Evolutionary conservation across 2,888 invertebrate genomes (phyloP).

Genomic region (Himalopsyche japonica): DNA sequence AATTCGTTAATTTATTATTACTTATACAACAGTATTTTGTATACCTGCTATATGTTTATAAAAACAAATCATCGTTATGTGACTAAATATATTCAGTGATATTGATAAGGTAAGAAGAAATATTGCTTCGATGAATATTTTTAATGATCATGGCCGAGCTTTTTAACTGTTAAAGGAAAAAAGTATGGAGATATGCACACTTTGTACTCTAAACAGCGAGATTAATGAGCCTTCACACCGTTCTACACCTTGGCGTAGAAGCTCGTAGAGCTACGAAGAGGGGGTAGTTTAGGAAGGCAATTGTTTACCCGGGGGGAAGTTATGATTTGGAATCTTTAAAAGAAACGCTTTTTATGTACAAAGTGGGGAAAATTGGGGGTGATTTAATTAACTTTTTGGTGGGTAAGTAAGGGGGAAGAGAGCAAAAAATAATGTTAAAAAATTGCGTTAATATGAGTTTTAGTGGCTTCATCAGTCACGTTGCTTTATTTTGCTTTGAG

Average conservation of each 20-base stretch:
- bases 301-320: slow-evolving; percentile 7
- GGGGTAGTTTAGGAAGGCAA: background rate
- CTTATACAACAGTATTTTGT: too few relatives aligned
- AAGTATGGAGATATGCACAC: background rate
- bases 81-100: background rate
- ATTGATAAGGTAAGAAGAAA: background rate
- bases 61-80: background rate
- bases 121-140: background rate
- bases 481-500: background rate
- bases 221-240: slow-evolving; percentile 24
- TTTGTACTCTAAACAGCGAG: slow-evolving; percentile 16
- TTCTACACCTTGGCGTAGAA: slow-evolving; percentile 12
- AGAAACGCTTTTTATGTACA: slow-evolving; percentile 17
- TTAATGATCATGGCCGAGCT: background rate
- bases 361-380: background rate
- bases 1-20: too few relatives aligned
- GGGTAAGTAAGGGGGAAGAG: background rate
- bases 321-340: slow-evolving; percentile 26
- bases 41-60: background rate
- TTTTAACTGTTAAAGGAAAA: background rate
- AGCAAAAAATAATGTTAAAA: background rate
- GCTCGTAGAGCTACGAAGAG: background rate
- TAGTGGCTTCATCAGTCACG: background rate
- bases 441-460: background rate
- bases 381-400: background rate